Evolutionary conservation across 2,888 invertebrate genomes (phyloP).

Genomic region (Carcina quercana): DNA sequence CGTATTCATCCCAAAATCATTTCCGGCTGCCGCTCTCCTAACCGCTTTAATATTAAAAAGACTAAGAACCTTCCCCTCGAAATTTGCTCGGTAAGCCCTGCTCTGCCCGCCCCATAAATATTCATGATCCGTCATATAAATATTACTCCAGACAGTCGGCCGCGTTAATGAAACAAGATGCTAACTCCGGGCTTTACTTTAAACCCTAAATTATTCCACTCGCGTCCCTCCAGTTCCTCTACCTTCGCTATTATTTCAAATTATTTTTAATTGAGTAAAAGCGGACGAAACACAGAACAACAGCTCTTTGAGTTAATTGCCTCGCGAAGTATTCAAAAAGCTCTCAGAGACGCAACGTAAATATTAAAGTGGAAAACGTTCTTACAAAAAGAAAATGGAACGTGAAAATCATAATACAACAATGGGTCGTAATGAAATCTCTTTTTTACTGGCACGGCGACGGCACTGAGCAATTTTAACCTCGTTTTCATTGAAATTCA

Average conservation of each 20-base stretch:
- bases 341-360: slow-evolving; percentile 40
- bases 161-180: slow-evolving; percentile 65
- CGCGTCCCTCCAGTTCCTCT: slow-evolving; percentile 34
- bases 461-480: slow-evolving; percentile 57
- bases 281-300: slow-evolving; percentile 56
- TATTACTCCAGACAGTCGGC: slow-evolving; percentile 44
- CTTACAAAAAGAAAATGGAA: slow-evolving; percentile 49
- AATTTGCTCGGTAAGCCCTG: slow-evolving; percentile 44
- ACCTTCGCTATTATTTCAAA: slow-evolving; percentile 59
- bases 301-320: slow-evolving; percentile 53
- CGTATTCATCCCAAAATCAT: no score
- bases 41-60: slow-evolving; percentile 30
- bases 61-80: slow-evolving; percentile 30
- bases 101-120: slow-evolving; percentile 47
- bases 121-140: slow-evolving; percentile 62
- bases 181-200: slow-evolving; percentile 42
- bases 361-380: slow-evolving; percentile 46
- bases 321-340: slow-evolving; percentile 41
- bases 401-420: slow-evolving; percentile 59
- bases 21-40: no score
- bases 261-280: slow-evolving; percentile 69
- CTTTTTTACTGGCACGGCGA: slow-evolving; percentile 47
- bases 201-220: slow-evolving; percentile 54
- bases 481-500: slow-evolving; percentile 66
- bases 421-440: slow-evolving; percentile 61